Evolutionary conservation across 2,113 vertebrate genomes (phyloP).

Genomic region (Tenebrosternarchus preto): DNA sequence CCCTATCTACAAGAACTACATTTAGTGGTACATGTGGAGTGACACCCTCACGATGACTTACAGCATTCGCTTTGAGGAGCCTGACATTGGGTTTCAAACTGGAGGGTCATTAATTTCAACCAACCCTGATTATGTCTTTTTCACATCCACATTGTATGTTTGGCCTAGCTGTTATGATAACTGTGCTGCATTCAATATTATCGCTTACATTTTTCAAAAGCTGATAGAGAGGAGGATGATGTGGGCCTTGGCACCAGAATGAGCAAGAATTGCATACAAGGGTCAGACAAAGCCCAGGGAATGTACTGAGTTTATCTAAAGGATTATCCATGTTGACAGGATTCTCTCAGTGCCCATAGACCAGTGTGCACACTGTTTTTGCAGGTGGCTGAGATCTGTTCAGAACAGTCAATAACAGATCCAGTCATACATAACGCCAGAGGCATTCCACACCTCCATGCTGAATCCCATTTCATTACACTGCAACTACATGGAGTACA

Average conservation of each 20-base stretch:
- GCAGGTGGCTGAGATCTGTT: conserved; percentile 42
- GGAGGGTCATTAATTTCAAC: not conserved
- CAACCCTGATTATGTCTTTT: conserved; percentile 8
- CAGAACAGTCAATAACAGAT: not conserved
- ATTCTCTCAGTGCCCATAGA: conserved; percentile 1
- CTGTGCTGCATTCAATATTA: not conserved
- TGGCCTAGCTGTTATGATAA: conserved; percentile 10
- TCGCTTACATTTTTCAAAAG: conserved; percentile 5
- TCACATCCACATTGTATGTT: not conserved
- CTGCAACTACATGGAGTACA: not conserved
- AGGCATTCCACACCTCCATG: not conserved
- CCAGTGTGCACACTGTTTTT: conserved; percentile 26
- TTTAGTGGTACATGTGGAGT: not conserved
- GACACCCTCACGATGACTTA: not conserved
- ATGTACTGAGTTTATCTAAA: conserved; percentile 26
- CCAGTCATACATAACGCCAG: not conserved
- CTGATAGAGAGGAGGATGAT: not conserved
- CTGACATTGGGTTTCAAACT: not conserved
- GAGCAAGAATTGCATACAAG: conserved; percentile 15
- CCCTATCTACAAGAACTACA: not conserved
- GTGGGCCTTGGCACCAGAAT: not conserved
- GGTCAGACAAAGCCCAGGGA: conserved; percentile 13
- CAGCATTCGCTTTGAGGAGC: not conserved
- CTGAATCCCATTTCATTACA: not conserved
- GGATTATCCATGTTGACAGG: conserved; percentile 37